A percentile compares a stretch with the other conserved stretches of the same genome.
phyloP scores from a whole-genome alignment of 2,113 vertebrate species.

The Macrotus californicus region DNA sequence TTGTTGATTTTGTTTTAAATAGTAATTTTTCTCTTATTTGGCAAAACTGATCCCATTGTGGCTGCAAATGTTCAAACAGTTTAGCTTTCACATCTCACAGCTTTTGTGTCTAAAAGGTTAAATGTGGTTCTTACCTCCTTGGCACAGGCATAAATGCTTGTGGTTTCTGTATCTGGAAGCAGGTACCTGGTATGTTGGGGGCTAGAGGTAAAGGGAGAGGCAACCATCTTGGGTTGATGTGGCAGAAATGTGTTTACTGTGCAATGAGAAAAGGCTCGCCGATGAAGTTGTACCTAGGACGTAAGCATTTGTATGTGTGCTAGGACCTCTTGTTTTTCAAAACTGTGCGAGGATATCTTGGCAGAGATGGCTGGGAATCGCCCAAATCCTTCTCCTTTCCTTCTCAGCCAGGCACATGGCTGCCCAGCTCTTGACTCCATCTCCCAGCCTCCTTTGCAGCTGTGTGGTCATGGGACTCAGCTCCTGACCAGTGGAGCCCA shows the following conservation, averaged over 20 bases:
- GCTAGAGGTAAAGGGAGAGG: neutral
- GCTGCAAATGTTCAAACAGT: neutral
- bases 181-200: no score
- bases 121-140: neutral
- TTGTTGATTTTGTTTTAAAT: neutral
- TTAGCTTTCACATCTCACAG: neutral
- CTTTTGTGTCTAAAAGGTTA: neutral
- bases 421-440: accelerated
- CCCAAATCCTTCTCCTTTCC: neutral
- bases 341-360: neutral
- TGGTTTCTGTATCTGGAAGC: neutral
- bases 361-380: neutral
- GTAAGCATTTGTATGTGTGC: neutral
- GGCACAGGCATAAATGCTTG: neutral
- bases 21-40: neutral
- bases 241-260: neutral
- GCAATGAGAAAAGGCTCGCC: neutral
- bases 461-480: neutral
- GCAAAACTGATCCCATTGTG: neutral
- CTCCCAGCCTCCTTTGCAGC: neutral
- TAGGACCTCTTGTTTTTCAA: neutral
- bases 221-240: neutral
- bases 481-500: neutral
- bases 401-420: neutral
- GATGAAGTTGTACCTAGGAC: neutral